Base-by-base conservation (phyloP, 2,113 vertebrate genomes). In the Mobula birostris region DNA sequence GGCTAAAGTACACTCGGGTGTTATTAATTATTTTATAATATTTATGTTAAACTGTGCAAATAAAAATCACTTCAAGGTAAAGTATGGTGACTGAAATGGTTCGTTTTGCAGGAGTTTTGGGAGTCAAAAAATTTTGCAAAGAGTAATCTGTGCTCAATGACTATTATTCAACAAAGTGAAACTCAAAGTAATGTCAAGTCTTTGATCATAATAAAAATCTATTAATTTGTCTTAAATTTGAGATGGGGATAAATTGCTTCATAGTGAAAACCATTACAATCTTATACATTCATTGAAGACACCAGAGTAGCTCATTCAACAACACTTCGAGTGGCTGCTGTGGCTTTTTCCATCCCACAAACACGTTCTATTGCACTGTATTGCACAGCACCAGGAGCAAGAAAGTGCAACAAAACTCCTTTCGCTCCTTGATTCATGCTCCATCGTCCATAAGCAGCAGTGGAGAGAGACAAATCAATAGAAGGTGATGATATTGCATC, bases 1-100 rank as follows among this genome's bases (percentile, higher is more conserved):
- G 7, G 91, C 91, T 74, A 93, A 93, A 93, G 70, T 93, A 40
- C 91, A 93, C 32, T 74, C 48, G 68, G 72, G 68, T 48, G 72
- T 93, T 74, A 93, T 58, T 61, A 87, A 58, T 58, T 56, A 83
- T 36, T 83, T 72, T 58, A 48, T 87, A 56, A 56, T 93, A 74
- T 93, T 36, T 29, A 93, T 76, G 68, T 56, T 48, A 48, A 76
- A 74, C 36, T 90, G n/a, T 90, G 85, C 85, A 90, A 90, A 66
- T 66, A 14, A 90, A 90, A 66, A 93, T 56, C 70, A 14, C 72
- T 92, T 48, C 48, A 66, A 92, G 36, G 68, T 72, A 29, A 48
- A 40, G 19, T 14, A 17, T 32, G 24, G 72, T 12, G 68, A 19
- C 32, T 17, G 87, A 68, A 40, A 12, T 72, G 8, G 63, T 88